phyloP scores from a whole-genome alignment of 2,888 invertebrate species.

The Labia minor region DNA sequence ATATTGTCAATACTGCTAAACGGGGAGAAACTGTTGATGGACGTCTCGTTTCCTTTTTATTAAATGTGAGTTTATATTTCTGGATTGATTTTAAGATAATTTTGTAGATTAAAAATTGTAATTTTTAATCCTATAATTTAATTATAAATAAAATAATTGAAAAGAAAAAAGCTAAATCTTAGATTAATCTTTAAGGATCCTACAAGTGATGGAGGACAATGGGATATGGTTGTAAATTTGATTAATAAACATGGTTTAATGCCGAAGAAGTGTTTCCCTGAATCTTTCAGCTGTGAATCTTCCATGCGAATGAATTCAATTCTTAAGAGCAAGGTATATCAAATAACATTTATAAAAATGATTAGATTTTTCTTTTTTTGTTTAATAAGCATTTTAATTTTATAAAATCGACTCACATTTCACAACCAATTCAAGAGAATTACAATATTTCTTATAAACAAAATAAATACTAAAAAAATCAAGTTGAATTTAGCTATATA shows the following conservation, averaged over 20 bases:
- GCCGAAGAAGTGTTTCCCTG: constrained; percentile 81
- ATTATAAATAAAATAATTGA: not conserved
- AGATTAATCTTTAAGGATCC: constrained; percentile 51
- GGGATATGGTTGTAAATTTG: constrained; percentile 84
- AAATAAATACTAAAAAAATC: too few relatives aligned
- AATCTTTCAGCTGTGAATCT: constrained; percentile 64
- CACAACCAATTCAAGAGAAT: not conserved
- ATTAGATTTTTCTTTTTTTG: constrained; percentile 16
- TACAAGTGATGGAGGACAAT: constrained; percentile 79
- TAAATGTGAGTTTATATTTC: constrained; percentile 44
- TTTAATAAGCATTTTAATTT: constrained; percentile 17
- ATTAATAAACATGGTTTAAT: constrained; percentile 78
- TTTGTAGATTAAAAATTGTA: not conserved
- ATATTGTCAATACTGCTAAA: constrained; percentile 63
- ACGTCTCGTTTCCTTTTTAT: constrained; percentile 64
- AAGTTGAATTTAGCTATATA: too few relatives aligned
- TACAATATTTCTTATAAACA: too few relatives aligned
- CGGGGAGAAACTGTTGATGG: constrained; percentile 67
- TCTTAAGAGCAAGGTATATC: constrained; percentile 64
- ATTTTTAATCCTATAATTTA: too few relatives aligned
- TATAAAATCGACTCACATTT: not conserved
- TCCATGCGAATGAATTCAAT: constrained; percentile 66
- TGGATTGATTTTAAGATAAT: constrained; percentile 19
- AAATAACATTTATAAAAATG: not conserved
- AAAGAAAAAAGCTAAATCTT: not conserved